phyloP scores from a whole-genome alignment of 2,797 vertebrate genomes.

The Zalophus californianus region DNA sequence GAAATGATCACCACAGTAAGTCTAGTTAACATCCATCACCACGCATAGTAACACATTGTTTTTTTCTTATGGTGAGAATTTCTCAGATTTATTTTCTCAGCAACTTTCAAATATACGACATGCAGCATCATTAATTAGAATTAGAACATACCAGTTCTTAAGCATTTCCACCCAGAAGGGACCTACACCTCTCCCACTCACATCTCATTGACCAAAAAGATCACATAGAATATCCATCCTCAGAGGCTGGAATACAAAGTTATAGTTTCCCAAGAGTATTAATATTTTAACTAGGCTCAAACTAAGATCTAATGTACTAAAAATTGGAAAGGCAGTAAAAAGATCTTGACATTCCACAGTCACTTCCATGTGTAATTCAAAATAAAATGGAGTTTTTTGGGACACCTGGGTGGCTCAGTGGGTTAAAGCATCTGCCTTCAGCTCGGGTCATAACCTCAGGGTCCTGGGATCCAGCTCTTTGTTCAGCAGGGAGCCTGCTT shows the following conservation, averaged over 20 bases:
- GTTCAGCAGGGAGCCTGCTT: neutral
- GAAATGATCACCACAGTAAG: neutral
- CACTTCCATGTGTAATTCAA: conserved; percentile 11
- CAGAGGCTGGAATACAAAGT: neutral
- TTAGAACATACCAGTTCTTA: neutral
- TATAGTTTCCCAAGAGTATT: neutral
- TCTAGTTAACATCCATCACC: neutral
- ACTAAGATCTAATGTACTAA: conserved; percentile 27
- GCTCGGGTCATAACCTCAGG: neutral
- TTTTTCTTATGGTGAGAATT: neutral
- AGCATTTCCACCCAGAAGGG: neutral
- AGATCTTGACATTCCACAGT: conserved; percentile 23
- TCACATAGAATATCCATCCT: neutral
- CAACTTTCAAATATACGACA: neutral
- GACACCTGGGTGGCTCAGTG: neutral
- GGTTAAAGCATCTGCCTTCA: neutral
- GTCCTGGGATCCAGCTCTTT: neutral
- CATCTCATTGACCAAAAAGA: neutral
- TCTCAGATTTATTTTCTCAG: neutral
- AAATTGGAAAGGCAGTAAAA: neutral
- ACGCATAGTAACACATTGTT: neutral
- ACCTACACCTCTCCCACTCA: neutral
- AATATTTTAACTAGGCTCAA: neutral
- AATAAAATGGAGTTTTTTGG: conserved; percentile 22
- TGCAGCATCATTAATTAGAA: neutral